Base-by-base conservation (phyloP, 1,140 invertebrate genomes). In the Hypothenemus hampei region DNA sequence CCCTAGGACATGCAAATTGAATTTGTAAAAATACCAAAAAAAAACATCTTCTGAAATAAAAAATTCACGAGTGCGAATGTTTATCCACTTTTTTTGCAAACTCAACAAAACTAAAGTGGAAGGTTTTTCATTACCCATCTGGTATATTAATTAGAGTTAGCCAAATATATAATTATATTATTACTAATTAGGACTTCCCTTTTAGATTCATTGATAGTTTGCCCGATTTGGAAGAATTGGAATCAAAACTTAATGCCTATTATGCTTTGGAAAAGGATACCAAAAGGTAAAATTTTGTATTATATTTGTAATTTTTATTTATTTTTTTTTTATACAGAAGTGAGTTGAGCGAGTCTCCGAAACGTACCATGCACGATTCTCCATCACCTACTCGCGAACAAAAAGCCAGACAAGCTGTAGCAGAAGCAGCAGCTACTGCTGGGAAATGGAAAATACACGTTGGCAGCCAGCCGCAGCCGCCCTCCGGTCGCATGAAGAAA, bases 191-290 rank as follows among this genome's bases (percentile, higher is more conserved):
- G n/a, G n/a, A n/a, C n/a, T n/a, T n/a, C n/a, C 41, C 48, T 57
- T 63, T 23, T 49, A 75, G 77, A 61, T 74, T 78, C 59, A 67
- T 81, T 59, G 79, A 80, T 57, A 78, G 77, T 57, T 73, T 87
- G 62, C 80, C 83, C 10, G 85, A 86, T 63, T 71, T 88, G 31
- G 85, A 87, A 64, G 85, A 88, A 64, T 70, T 88, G 47, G 84
- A 88, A 68, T 84, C 82, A 4, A 87, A 87, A 67, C 74, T 89
- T 56, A 83, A 73, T 71, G 85, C 85, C 43, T 88, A 87, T 71
- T 87, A 87, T 72, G 81, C 84, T 21, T 83, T 87, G 51, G 85
- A 87, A 61, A 86, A 87, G 72, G 83, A 84, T 65, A 75, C 75
- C 15, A 72, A 69, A 59, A 64, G 68, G 70, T 72, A 24, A 33